phyloP scores from a whole-genome alignment of 2,888 invertebrate genomes.

The Yponomeuta plumbellus region DNA sequence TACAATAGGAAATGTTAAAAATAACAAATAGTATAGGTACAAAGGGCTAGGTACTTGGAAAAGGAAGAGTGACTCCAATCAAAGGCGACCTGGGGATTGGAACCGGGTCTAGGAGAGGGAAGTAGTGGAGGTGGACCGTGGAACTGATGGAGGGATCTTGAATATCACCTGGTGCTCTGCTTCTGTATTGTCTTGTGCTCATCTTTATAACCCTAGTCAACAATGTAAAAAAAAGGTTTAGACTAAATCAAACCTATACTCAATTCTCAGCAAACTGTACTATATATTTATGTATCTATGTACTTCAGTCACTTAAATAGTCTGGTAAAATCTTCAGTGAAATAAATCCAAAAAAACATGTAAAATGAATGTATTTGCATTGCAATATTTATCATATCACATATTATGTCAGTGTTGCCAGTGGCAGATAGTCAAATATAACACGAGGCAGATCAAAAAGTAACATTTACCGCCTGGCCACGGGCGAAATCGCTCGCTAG shows the following conservation, averaged over 20 bases:
- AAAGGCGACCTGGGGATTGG: neutral
- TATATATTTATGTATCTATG: neutral
- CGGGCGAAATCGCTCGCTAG: too few species aligned
- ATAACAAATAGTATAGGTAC: slow-evolving; percentile 16
- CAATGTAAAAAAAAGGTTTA: neutral
- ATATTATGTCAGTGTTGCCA: too few species aligned
- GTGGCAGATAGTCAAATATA: too few species aligned
- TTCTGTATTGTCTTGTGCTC: slow-evolving; percentile 36
- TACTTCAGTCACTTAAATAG: too few species aligned
- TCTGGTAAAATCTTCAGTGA: too few species aligned
- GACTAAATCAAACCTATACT: neutral
- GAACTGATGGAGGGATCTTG: slow-evolving; percentile 64
- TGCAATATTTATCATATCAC: too few species aligned
- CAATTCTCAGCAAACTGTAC: neutral
- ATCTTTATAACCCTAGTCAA: slow-evolving; percentile 34
- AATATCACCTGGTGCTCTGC: slow-evolving; percentile 50
- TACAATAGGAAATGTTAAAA: neutral
- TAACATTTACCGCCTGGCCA: too few species aligned
- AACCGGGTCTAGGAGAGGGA: slow-evolving; percentile 25
- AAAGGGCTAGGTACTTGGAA: slow-evolving; percentile 50
- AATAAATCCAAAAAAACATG: too few species aligned
- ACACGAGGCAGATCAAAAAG: too few species aligned
- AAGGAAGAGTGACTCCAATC: slow-evolving; percentile 30
- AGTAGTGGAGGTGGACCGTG: slow-evolving; percentile 39
- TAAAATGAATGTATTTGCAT: too few species aligned